These are phyloP conservation scores for Ictalurus punctatus DNA, from an alignment of 2,113 vertebrate species.

Conservation along the genomic window DNA sequence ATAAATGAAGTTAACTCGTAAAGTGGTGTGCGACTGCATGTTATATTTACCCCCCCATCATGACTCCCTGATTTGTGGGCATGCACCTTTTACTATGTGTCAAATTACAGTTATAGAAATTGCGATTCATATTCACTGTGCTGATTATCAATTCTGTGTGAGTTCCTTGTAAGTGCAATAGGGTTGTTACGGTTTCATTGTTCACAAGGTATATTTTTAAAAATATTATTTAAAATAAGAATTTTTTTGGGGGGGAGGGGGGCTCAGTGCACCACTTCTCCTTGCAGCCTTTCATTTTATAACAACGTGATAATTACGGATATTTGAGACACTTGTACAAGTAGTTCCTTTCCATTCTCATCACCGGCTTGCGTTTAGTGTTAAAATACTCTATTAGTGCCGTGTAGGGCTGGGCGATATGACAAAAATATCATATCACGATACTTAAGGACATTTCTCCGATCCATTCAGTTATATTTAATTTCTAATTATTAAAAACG, in stretches of 20 bases:
- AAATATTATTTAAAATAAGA: background rate
- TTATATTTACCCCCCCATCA: background rate
- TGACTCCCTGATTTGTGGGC: constrained; percentile 23
- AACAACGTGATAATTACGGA: background rate
- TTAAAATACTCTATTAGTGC: background rate
- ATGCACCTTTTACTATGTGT: constrained; percentile 40
- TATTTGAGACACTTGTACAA: background rate
- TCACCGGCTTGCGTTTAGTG: background rate
- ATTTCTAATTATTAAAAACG: no score
- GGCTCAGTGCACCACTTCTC: background rate
- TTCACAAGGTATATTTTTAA: background rate
- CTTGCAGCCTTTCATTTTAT: background rate
- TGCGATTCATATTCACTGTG: constrained; percentile 11
- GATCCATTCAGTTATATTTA: no score
- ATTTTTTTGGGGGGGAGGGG: no score
- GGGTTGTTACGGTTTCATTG: constrained; percentile 11
- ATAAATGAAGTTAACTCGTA: constrained; percentile 39
- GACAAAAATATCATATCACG: no score
- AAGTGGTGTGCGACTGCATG: constrained; percentile 37
- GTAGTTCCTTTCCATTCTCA: background rate
- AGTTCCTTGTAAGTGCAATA: constrained; percentile 22
- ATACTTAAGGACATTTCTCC: no score
- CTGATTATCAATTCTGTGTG: constrained; percentile 2
- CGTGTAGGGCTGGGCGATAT: no score
- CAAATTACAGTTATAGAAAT: constrained; percentile 25